phyloP scores from a whole-genome alignment of 1,140 invertebrate genomes.

The Protaetia brevitarsis region DNA sequence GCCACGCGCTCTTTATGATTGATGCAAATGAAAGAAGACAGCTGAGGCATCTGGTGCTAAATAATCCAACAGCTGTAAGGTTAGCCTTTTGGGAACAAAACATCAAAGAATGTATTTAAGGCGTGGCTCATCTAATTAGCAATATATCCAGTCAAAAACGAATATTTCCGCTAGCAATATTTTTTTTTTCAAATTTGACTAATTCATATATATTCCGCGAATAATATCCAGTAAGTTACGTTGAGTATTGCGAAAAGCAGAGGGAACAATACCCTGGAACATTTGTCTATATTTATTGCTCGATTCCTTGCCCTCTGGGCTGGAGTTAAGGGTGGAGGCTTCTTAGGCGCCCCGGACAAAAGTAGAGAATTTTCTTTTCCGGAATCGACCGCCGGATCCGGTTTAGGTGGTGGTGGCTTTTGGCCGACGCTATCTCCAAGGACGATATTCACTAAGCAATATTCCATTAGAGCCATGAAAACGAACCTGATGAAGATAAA shows the following conservation, averaged over 20 bases:
- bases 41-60: too few species aligned
- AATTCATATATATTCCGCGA: constrained; percentile 75
- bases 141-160: too few species aligned
- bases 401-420: constrained; percentile 51
- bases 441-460: constrained; percentile 87
- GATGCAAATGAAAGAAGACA: too few species aligned
- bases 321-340: constrained; percentile 42
- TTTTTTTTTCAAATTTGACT: too few species aligned
- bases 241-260: constrained; percentile 81
- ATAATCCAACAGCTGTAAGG: too few species aligned
- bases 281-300: constrained; percentile 83
- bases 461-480: constrained; percentile 92
- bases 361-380: constrained; percentile 43
- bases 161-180: too few species aligned
- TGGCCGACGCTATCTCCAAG: constrained; percentile 68
- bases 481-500: constrained; percentile 77
- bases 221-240: constrained; percentile 84
- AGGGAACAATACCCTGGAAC: constrained; percentile 83
- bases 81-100: too few species aligned
- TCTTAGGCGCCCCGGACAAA: constrained; percentile 27
- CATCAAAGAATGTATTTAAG: too few species aligned
- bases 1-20: too few species aligned
- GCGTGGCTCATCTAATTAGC: too few species aligned
- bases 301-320: constrained; percentile 66
- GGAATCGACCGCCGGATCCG: constrained; percentile 57